These are phyloP conservation scores for Tenthredo scrophulariae DNA, from an alignment of 2,888 invertebrate species.

Conservation along the genomic window DNA sequence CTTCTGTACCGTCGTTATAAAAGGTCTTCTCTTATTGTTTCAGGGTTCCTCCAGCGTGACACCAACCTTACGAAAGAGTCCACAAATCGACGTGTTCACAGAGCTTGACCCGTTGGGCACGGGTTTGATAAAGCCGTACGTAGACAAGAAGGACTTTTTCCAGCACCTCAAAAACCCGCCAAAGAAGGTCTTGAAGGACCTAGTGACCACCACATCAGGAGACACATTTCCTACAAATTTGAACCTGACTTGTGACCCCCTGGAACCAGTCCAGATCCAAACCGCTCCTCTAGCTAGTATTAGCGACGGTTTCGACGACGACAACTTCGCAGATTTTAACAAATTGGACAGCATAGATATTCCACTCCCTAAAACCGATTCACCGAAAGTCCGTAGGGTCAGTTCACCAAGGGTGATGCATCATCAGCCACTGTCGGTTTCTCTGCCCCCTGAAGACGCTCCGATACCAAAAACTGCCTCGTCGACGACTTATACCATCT, in stretches of 20 bases:
- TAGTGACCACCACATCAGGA: slow-evolving; percentile 79
- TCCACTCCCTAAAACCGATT: slow-evolving; percentile 23
- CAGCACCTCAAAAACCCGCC: slow-evolving; percentile 97
- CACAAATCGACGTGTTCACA: slow-evolving; percentile 90
- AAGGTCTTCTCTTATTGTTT: not conserved
- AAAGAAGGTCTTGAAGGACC: slow-evolving; percentile 94
- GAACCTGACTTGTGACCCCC: slow-evolving; percentile 66
- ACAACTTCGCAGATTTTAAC: slow-evolving; percentile 76
- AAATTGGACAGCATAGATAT: slow-evolving; percentile 60
- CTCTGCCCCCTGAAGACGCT: slow-evolving; percentile 83
- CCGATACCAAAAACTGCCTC: slow-evolving; percentile 75
- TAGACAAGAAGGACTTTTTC: slow-evolving; percentile 98
- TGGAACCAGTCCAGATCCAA: slow-evolving; percentile 65
- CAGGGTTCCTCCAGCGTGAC: slow-evolving; percentile 62
- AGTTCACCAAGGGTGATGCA: slow-evolving; percentile 71
- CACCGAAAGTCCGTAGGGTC: slow-evolving; percentile 62
- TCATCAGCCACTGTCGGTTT: slow-evolving; percentile 85
- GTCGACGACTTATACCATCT: slow-evolving; percentile 48
- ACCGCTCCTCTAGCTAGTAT: slow-evolving; percentile 79
- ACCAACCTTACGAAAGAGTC: slow-evolving; percentile 68
- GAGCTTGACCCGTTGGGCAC: slow-evolving; percentile 96
- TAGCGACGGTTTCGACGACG: slow-evolving; percentile 83
- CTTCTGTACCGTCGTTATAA: not conserved
- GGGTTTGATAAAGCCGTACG: slow-evolving; percentile 94
- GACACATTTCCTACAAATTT: slow-evolving; percentile 75